These are phyloP conservation scores for Ernsta delagoae DNA, from an alignment of 2,888 invertebrate species.

Conservation along the genomic window DNA sequence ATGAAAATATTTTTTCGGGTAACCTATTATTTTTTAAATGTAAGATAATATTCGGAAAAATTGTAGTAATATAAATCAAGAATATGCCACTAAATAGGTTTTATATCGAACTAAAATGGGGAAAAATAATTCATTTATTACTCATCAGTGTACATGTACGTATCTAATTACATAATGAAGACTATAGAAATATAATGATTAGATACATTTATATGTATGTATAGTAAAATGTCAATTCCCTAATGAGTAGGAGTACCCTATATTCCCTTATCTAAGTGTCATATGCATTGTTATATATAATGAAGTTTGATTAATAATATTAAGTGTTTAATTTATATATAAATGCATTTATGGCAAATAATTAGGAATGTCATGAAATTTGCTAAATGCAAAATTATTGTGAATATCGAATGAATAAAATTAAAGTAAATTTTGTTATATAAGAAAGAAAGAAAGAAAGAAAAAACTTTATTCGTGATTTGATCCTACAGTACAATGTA, in stretches of 20 bases:
- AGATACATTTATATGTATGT: slow-evolving; percentile 34
- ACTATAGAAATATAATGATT: slow-evolving; percentile 60
- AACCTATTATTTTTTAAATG: too few relatives aligned
- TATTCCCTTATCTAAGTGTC: slow-evolving; percentile 61
- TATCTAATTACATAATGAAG: slow-evolving; percentile 33
- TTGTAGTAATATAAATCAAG: too few relatives aligned
- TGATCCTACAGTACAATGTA: too few relatives aligned
- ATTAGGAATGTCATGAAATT: too few relatives aligned
- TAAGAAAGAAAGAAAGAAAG: too few relatives aligned
- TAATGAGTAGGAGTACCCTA: slow-evolving; percentile 70
- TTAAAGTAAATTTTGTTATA: too few relatives aligned
- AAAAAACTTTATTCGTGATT: too few relatives aligned
- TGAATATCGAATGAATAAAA: too few relatives aligned
- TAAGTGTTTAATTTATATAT: slow-evolving; percentile 37
- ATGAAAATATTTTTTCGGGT: slow-evolving; percentile 2
- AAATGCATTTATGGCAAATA: background rate
- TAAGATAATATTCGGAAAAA: too few relatives aligned
- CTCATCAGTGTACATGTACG: slow-evolving; percentile 18
- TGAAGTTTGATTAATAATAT: slow-evolving; percentile 37
- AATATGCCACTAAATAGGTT: too few relatives aligned
- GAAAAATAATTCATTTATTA: slow-evolving; percentile 14
- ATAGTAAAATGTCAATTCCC: slow-evolving; percentile 66
- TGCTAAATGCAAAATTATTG: too few relatives aligned
- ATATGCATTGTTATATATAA: slow-evolving; percentile 45
- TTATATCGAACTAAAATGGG: too few relatives aligned